Conservation (phyloP, 1,140 invertebrate species). For the Drosophila bifasciata region DNA sequence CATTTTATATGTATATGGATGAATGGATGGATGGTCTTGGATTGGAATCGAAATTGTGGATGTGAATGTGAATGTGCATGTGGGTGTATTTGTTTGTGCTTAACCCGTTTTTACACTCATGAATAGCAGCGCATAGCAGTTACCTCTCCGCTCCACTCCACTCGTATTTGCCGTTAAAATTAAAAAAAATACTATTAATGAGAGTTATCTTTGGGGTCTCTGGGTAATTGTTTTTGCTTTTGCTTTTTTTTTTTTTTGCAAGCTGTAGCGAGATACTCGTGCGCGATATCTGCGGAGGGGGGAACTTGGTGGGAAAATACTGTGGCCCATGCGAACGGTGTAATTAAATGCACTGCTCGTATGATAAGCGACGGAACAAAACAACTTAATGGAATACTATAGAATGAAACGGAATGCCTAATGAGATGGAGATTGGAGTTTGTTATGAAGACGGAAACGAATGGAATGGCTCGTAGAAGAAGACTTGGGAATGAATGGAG, state of each 20-base stretch:
- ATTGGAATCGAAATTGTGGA: constrained; percentile 6
- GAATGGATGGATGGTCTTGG: constrained; percentile 21
- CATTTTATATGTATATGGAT: neutral
- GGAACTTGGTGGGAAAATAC: constrained; percentile 40
- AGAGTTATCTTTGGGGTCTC: constrained; percentile 24
- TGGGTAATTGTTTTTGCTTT: constrained; percentile 39
- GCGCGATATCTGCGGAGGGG: constrained; percentile 7
- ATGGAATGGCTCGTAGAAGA: too few species aligned
- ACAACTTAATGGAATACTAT: constrained; percentile 22
- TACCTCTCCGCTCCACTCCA: too few species aligned
- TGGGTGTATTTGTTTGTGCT: constrained; percentile 43
- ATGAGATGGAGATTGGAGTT: too few species aligned
- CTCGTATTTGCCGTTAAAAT: constrained; percentile 11
- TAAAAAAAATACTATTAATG: constrained; percentile 49
- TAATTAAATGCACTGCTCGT: constrained; percentile 35
- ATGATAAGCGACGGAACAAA: constrained; percentile 38
- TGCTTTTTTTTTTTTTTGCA: neutral
- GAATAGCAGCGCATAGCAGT: constrained; percentile 43
- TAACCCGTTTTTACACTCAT: constrained; percentile 47
- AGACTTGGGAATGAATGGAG: too few species aligned
- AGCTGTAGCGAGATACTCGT: constrained; percentile 12
- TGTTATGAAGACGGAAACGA: too few species aligned
- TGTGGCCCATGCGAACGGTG: neutral
- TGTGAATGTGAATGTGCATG: constrained; percentile 10
- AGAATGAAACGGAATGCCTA: too few species aligned